A percentile compares a stretch with the other conserved stretches of the same genome.
These are phyloP conservation scores for Seira ritae DNA, from an alignment of 2,888 invertebrate species.

Conservation along the genomic window DNA sequence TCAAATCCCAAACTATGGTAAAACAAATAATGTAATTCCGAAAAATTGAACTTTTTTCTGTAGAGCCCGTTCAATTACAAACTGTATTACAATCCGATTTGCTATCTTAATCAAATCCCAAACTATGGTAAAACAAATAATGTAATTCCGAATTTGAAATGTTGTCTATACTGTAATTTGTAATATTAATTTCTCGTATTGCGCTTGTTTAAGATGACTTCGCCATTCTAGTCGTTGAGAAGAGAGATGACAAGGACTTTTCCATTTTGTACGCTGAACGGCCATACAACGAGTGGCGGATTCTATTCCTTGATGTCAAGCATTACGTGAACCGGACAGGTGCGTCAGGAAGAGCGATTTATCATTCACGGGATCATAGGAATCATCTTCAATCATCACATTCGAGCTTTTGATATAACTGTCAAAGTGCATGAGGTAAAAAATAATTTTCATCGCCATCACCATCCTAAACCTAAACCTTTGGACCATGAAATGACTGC, in stretches of 20 bases:
- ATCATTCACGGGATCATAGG: constrained; percentile 50
- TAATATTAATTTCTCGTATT: background rate
- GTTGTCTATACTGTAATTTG: background rate
- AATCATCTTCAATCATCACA: constrained; percentile 66
- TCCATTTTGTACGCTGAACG: constrained; percentile 49
- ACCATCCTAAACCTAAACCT: too few species aligned
- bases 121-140: constrained; percentile 45
- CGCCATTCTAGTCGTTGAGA: constrained; percentile 44
- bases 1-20: constrained; percentile 60
- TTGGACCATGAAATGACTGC: background rate
- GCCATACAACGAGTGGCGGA: constrained; percentile 58
- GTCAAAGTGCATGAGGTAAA: constrained; percentile 28
- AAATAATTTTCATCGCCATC: background rate
- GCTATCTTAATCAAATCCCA: constrained; percentile 58
- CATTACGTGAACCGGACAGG: constrained; percentile 31
- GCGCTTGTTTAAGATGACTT: constrained; percentile 47
- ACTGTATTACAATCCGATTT: constrained; percentile 63
- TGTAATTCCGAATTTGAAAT: background rate
- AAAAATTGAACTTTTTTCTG: constrained; percentile 18
- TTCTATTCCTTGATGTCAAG: constrained; percentile 54
- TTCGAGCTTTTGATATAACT: constrained; percentile 64
- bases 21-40: too few species aligned
- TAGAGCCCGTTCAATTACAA: background rate
- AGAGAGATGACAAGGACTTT: constrained; percentile 20
- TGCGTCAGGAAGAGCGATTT: background rate